phyloP scores from a whole-genome alignment of 2,797 vertebrate genomes.

The Parauchenoglanis ngamensis region DNA sequence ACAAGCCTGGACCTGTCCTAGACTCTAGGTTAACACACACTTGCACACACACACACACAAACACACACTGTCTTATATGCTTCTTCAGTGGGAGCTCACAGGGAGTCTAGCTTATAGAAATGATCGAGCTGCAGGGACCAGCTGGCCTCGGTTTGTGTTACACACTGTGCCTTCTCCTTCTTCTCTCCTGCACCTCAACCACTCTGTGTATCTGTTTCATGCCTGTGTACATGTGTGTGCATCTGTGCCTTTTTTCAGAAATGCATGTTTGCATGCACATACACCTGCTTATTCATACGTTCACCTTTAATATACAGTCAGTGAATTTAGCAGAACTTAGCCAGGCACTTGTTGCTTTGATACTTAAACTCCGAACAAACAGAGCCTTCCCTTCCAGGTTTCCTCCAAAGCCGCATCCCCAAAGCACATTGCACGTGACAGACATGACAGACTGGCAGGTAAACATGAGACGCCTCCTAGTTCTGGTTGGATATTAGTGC shows the following conservation, averaged over 20 bases:
- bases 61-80: background rate
- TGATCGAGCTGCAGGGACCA: constrained; percentile 31
- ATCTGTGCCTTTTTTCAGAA: constrained; percentile 29
- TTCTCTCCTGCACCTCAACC: constrained; percentile 27
- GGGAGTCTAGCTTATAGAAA: constrained; percentile 32
- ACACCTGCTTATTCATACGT: background rate
- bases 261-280: constrained; percentile 30
- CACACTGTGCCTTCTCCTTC: constrained; percentile 16
- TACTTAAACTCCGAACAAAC: background rate
- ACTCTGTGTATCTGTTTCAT: constrained; percentile 52
- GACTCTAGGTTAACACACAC: constrained; percentile 12
- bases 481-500: background rate
- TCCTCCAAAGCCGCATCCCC: background rate
- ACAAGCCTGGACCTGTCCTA: constrained; percentile 39
- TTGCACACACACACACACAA: constrained; percentile 21
- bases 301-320: background rate
- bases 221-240: constrained; percentile 46
- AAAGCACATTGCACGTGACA: background rate
- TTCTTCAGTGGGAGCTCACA: constrained; percentile 19
- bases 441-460: background rate
- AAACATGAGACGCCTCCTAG: background rate
- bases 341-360: background rate
- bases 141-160: constrained; percentile 51
- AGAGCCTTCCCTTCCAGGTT: background rate
- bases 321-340: background rate